Base-by-base conservation (phyloP, 2,888 invertebrate species). In the Parascotia fuliginaria region DNA sequence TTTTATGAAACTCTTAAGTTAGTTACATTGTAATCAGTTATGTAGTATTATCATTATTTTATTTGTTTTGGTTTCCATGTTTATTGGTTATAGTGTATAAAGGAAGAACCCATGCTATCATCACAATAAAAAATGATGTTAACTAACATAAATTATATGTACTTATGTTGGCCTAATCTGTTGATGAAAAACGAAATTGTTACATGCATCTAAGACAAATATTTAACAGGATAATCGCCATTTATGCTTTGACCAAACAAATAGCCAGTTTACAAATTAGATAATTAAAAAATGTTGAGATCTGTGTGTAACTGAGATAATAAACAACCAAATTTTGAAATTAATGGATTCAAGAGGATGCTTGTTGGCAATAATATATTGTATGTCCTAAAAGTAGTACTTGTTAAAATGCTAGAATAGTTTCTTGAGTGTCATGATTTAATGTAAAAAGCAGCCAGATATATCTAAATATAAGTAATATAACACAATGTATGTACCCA, bases 331-430 rank as follows among this genome's bases (percentile, higher is more conserved):
- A 39, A 33, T 12, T 16, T 12, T 31, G 7, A 14, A 38, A 37
- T 14, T 31, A 3, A 14, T 32, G n/a, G 9, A 24, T 2, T 9
- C n/a, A n/a, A 37, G n/a, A 24, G 13, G 61, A 60, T 60, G 62
- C 65, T 55, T 64, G 60, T 48, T 15, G 33, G 46, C 36, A 41
- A 34, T 40, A 36, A 33, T 42, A 49, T 52, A 55, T 41, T 39
- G 16, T 19, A 46, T 67, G 45, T 41, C 38, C 3, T 2, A 42
- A 47, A 31, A 29, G 40, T 55, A 53, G 53, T 47, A 29, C 42
- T 34, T 56, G 53, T 60, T 60, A 65, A 38, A 54, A 49, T 45
- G 65, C 54, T 65, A 60, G 67, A 53, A 15, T 59, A 64, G 48
- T 49, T 15, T 53, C 19, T 38, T 11, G 34, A 37, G 36, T 54